Evolutionary conservation across 2,797 vertebrate species (phyloP), one percentile per base, ranked within the genome.

Genomic region (Corythornis leucogaster): DNA sequence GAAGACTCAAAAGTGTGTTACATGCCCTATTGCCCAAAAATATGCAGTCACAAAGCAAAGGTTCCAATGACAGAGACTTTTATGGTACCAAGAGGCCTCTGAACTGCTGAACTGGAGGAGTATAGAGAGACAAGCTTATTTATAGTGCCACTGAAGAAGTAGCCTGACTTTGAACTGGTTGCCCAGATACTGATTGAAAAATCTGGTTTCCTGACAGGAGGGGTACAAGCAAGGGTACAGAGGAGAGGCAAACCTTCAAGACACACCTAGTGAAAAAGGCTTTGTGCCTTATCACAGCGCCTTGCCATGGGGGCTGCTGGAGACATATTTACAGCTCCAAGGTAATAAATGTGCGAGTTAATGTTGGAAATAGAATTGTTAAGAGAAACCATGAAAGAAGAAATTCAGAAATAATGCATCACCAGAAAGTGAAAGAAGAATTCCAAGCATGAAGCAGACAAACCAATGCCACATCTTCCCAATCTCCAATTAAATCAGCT

Each of bases 101-200:
- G 85, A 89, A 80, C 70, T 89, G 80, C 94, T 90, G 93, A 94
- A 93, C 88, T 85, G 78, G 55, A 93, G 89, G 86, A 91, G 61
- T 11, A 16, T 61, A 86, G 67, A 64, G 42, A 50, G 83, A 63
- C 45, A 79, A 62, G 43, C 22, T 85, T 87, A 92, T 95, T 97
- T 95, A 94, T 89, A 73, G 75, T 4, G 25, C 31, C 73, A 1
- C 90, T 90, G 76, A 75, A 69, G 64, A 90, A 93, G 78, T 86
- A 93, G 35, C 68, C 87, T 94, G 92, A 74, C 73, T 96, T 84
- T 91, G 69, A 85, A 82, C 79, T 4, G 33, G 25, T 85, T 87
- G 74, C 70, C 70, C 61, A 64, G 85, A 80, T 20, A 38, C 43
- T 31, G 48, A 26, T 11, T 84, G 84, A 74, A 79, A 94, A 94